A percentile compares a stretch with the other conserved stretches of the same genome.
Conservation (phyloP, 92 coral and sea anemone species). For the Pocillopora grandis region DNA sequence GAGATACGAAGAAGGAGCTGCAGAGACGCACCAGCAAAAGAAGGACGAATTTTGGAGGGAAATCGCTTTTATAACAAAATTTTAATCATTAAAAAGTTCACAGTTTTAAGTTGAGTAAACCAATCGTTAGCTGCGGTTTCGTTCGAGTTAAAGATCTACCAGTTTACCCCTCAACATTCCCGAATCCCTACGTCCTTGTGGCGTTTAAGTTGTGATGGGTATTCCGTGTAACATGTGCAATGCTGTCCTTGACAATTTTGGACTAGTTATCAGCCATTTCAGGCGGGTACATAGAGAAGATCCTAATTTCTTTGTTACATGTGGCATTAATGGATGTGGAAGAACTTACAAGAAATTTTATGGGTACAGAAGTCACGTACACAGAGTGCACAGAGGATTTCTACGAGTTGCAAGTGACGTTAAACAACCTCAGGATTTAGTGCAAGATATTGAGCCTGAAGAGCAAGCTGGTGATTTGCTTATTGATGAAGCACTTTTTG, state of each 20-base stretch:
- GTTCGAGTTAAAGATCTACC: no score
- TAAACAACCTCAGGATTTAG: slow-evolving; percentile 15
- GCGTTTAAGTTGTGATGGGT: background rate
- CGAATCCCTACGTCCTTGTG: no score
- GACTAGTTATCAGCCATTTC: slow-evolving; percentile 38
- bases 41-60: no score
- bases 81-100: no score
- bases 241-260: slow-evolving; percentile 13
- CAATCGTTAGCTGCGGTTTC: no score
- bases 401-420: slow-evolving; percentile 35
- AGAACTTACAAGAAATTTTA: slow-evolving; percentile 33
- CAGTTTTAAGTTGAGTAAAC: no score
- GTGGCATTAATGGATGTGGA: slow-evolving; percentile 54
- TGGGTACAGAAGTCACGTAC: slow-evolving; percentile 47
- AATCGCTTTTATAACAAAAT: no score
- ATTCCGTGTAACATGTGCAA: no score
- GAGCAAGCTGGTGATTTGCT: slow-evolving; percentile 25
- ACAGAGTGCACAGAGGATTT: slow-evolving; percentile 15
- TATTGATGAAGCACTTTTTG: slow-evolving; percentile 24
- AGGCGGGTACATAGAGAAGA: slow-evolving; percentile 45
- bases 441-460: slow-evolving; percentile 2
- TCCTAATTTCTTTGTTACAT: background rate
- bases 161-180: no score
- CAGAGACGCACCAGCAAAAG: no score
- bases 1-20: no score